Evolutionary conservation across 2,888 invertebrate genomes (phyloP), one percentile per base, ranked within the genome.

Genomic region (Dasypogon diadema): DNA sequence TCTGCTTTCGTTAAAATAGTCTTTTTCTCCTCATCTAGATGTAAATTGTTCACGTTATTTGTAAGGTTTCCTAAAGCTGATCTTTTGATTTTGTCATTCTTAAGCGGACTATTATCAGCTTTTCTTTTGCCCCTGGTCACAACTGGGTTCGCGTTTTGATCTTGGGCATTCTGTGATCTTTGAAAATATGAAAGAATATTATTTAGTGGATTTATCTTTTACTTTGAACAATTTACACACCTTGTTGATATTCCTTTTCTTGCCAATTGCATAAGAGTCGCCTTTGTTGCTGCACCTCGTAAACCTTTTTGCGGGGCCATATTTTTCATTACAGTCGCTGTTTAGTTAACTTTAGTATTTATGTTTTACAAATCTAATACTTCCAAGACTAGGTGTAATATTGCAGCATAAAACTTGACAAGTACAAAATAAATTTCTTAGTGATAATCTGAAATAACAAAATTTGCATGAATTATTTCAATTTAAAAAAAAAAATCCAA

Each of bases 41-140:
- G 81, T 75, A 79, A 65, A 65, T 75, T 78, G 2, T 78, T 79
- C 6, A 83, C 83, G 79, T 86, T 85, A 79, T 95, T 95, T 68
- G 95, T 94, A 79, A 96, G 90, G 84, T 96, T 96, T 77, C 93
- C 94, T 82, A 97, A 90, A 2, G 95, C 96, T 51, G 94, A 92
- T 81, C 96, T 88, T 84, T 95, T 96, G 3, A 91, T 89, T 68
- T 89, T 90, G 80, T 90, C 90, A 83, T 92, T 92, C 85, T 93
- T 94, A 55, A 91, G 82, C 2, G 94, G 94, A 75, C 94, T 94
- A 79, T 90, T 90, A 55, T 92, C 92, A 1, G 95, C 95, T 89
- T 95, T 95, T 82, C 95, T 89, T 84, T 95, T 95, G 68, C 89
- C 88, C 58, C 84, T 82, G 68, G 82, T 82, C 60, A 81, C 79